phyloP scores from a whole-genome alignment of 2,797 vertebrate species.

The Streptopelia turtur region DNA sequence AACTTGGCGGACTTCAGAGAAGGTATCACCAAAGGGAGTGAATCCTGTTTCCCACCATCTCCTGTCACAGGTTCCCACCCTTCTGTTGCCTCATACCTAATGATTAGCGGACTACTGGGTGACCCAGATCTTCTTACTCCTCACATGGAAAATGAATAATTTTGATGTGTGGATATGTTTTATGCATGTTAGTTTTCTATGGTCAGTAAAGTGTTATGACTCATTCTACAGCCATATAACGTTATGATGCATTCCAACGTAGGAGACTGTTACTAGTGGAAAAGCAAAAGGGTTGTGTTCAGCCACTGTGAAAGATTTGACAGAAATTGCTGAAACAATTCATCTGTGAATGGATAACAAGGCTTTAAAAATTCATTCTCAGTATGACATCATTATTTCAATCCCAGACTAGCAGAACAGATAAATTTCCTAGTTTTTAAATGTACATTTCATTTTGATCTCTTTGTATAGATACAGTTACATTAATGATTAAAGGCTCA shows the following conservation, averaged over 20 bases:
- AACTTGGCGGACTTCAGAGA: neutral
- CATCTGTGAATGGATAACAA: neutral
- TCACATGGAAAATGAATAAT: neutral
- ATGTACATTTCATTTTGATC: neutral
- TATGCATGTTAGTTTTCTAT: neutral
- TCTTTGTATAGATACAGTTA: neutral
- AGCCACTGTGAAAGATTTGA: neutral
- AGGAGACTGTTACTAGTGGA: neutral
- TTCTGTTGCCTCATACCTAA: neutral
- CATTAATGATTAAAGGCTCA: neutral
- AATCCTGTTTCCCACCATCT: neutral
- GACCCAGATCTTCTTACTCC: neutral
- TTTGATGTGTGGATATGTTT: neutral
- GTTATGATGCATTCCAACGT: neutral
- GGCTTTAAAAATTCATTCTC: neutral
- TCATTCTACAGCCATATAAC: neutral
- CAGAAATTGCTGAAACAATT: neutral
- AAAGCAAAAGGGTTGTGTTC: neutral
- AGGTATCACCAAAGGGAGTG: neutral
- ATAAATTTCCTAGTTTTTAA: neutral
- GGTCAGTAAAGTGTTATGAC: neutral
- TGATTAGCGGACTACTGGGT: neutral
- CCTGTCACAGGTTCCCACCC: neutral
- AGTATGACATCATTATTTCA: neutral
- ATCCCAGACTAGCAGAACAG: neutral